Base-by-base conservation (phyloP, 2,797 vertebrate genomes). In the Sorex maritimensis region DNA sequence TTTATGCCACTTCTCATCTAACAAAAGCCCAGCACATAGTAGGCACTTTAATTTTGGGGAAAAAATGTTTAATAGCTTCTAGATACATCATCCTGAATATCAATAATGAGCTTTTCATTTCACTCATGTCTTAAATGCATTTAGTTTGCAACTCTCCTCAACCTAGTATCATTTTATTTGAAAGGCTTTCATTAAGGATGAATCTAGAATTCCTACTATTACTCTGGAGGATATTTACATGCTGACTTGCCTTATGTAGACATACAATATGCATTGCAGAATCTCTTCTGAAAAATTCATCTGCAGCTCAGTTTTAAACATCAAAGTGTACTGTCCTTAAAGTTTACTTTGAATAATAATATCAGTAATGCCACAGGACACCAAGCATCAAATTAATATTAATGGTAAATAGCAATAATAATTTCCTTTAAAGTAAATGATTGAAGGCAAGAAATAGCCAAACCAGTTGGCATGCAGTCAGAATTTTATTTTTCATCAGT, bases 401-500 rank as follows among this genome's bases (percentile, higher is more conserved):
- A 93, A 93, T 74, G 44, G n/a, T 26, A 86, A 44, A 82, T 52
- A 95, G 77, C 26, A 87, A 89, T 75, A 94, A 93, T 46, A 86
- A 80, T 83, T 95, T 78, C 30, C 21, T 83, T 86, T 82, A 71
- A 94, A 87, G 11, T 61, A 65, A 89, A 90, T 87, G 65, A 92
- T 12, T 89, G 21, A 92, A 85, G 30, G 73, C 30, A 79, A 92
- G 61, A 94, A 95, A 92, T 24, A 91, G 67, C 44, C 34, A 52
- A 91, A 82, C 24, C 30, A 83, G 52, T 74, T 94, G 88, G 91
- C 55, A 77, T 30, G 21, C 46, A 41, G 46, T 89, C 24, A 30
- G 58, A 95, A 93, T 91, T 95, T 84, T 82, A 88, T 46, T 96
- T 97, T 93, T 93, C 90, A 87, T 88, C 74, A 96, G 52, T 89